phyloP scores from a whole-genome alignment of 2,888 invertebrate species.

The Drosophila longiperda region DNA sequence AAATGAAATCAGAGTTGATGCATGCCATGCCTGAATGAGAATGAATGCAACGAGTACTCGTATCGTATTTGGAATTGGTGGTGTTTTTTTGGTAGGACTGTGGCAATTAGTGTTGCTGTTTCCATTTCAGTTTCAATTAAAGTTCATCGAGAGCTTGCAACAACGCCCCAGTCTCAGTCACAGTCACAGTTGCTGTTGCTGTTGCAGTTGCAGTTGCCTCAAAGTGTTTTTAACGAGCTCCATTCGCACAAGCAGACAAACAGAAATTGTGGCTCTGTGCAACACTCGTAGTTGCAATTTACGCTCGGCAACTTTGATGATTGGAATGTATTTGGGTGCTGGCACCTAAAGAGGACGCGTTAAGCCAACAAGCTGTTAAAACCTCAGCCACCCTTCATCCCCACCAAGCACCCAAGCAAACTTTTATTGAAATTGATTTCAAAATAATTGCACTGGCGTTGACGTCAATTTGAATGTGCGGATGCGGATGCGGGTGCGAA shows the following conservation, averaged over 20 bases:
- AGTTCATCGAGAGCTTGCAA: slow-evolving; percentile 76
- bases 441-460: slow-evolving; percentile 77
- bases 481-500: slow-evolving; percentile 2
- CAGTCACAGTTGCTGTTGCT: slow-evolving; percentile 34
- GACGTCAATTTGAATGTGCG: slow-evolving; percentile 71
- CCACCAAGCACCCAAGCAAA: slow-evolving; percentile 23
- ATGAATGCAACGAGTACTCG: slow-evolving; percentile 25
- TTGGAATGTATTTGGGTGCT: slow-evolving; percentile 35
- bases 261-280: slow-evolving; percentile 20
- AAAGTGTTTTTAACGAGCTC: slow-evolving; percentile 79
- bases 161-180: slow-evolving; percentile 28
- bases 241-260: slow-evolving; percentile 22
- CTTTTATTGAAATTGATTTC: slow-evolving; percentile 81
- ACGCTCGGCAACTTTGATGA: slow-evolving; percentile 56
- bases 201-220: slow-evolving; percentile 15
- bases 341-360: slow-evolving; percentile 37
- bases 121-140: slow-evolving; percentile 78
- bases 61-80: slow-evolving; percentile 2
- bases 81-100: slow-evolving; percentile 23
- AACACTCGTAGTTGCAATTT: slow-evolving; percentile 27
- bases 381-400: not conserved
- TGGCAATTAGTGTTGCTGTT: slow-evolving; percentile 76
- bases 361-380: slow-evolving; percentile 77
- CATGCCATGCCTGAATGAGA: slow-evolving; percentile 72
- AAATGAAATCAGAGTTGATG: slow-evolving; percentile 70